Conservation (phyloP, 2,888 invertebrate genomes). For the Nomada lathburiana region DNA sequence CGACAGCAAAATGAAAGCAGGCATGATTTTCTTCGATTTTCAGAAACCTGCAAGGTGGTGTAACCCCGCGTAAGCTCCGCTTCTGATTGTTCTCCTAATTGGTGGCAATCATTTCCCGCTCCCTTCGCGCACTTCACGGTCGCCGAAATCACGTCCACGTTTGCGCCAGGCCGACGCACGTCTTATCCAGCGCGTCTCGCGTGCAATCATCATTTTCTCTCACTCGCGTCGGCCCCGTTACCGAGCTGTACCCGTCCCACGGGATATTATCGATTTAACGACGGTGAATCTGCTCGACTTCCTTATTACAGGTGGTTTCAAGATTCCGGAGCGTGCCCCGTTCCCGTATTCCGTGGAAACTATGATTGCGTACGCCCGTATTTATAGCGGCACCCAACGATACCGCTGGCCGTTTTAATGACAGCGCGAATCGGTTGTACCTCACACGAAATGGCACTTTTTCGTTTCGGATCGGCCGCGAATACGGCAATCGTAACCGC, state of each 20-base stretch:
- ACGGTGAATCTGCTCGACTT: conserved; percentile 64
- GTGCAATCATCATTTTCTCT: conserved; percentile 34
- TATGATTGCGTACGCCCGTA: conserved; percentile 25
- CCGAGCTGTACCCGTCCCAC: conserved; percentile 35
- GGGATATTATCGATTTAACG: conserved; percentile 79
- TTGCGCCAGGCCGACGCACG: conserved; percentile 30
- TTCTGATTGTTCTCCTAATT: conserved; percentile 34
- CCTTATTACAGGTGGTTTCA: conserved; percentile 54
- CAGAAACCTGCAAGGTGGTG: no score
- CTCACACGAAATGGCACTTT: neutral
- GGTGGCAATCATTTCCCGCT: conserved; percentile 19
- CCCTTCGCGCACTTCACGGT: conserved; percentile 17
- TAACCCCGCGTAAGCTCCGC: neutral
- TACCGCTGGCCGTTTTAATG: conserved; percentile 18
- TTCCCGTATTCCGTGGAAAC: conserved; percentile 21
- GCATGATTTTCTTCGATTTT: no score
- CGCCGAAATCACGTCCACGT: conserved; percentile 13
- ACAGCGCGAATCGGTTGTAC: conserved; percentile 15
- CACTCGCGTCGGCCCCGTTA: conserved; percentile 34
- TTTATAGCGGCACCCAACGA: conserved; percentile 1
- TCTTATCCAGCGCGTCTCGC: neutral
- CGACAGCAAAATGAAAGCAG: no score
- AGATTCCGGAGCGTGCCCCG: conserved; percentile 16
- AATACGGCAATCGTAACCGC: no score
- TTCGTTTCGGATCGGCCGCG: neutral